phyloP scores from a whole-genome alignment of 2,797 vertebrate species.

The Lacerta bilineata region DNA sequence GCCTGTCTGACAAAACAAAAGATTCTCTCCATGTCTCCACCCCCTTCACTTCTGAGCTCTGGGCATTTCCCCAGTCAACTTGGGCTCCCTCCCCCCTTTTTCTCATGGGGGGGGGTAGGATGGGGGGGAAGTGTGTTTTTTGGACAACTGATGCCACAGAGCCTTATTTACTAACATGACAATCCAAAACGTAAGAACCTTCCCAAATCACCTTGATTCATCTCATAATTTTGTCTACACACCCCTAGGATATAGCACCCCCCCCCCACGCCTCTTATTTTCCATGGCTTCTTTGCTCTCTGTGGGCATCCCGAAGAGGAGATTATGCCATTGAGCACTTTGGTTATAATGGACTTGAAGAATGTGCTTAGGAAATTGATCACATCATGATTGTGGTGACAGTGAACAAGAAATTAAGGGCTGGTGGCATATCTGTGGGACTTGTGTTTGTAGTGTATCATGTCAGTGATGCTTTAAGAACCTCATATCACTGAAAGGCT shows the following conservation, averaged over 20 bases:
- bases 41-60: too few species aligned
- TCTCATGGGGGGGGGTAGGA: too few species aligned
- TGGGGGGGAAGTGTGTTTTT: too few species aligned
- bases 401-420: constrained; percentile 64
- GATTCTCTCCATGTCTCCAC: too few species aligned
- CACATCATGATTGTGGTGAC: constrained; percentile 66
- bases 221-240: too few species aligned
- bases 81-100: too few species aligned
- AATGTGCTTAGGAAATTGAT: constrained; percentile 72
- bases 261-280: constrained; percentile 69
- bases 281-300: constrained; percentile 74
- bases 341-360: constrained; percentile 64
- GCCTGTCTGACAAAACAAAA: too few species aligned
- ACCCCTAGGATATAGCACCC: constrained; percentile 65
- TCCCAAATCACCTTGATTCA: too few species aligned
- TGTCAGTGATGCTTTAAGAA: constrained; percentile 68
- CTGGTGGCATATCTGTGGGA: constrained; percentile 69
- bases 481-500: constrained; percentile 30
- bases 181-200: too few species aligned
- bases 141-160: too few species aligned
- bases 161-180: too few species aligned
- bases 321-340: constrained; percentile 61
- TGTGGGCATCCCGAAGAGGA: constrained; percentile 68
- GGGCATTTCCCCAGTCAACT: too few species aligned
- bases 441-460: constrained; percentile 56